Base-by-base conservation (phyloP, 1,140 invertebrate genomes). In the Pseudomyrmex flavicornis region DNA sequence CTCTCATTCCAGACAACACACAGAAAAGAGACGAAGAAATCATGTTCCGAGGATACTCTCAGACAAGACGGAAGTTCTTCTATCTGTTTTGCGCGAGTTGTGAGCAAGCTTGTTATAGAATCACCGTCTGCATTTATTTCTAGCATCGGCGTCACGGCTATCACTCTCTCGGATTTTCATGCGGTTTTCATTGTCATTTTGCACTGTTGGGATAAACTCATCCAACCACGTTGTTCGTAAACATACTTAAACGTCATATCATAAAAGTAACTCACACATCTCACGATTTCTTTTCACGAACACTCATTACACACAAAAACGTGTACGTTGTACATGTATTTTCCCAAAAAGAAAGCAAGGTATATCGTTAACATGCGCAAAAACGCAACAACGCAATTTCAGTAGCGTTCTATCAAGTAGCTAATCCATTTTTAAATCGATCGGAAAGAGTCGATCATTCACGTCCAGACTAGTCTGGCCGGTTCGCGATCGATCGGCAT, bases 101-200 rank as follows among this genome's bases (percentile, higher is more conserved):
- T 35, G 35, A 35, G 35, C 35, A 35, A 35, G 35, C 35, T 35
- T 35, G 52, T 56, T 54, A n/a, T 35, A 46, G 44, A 73, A 69
- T 68, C n/a, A 35, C 74, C 22, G 4, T 15, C 12, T 10, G 44
- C 13, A 22, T 22, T 73, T 87, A 86, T 80, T 83, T 85, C 48
- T 73, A 69, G 22, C 17, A 2, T 44, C 62, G 54, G 17, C 17
- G 1, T 44, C 58, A 58, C 44, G 54, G 48, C n/a, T 22, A 5
- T 8, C n/a, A 13, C 13, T 12, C 48, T 65, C 13, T 22, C 13
- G 56, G 9, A 44, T 80, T 54, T 44, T 87, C 56, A 46, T 10
- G 65, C 13, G 58, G 65, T 48, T 79, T 73, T 88, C 61, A 84
- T 84, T 56, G 73, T 62, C 50, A 61, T 87, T 58, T 87, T 62